A percentile compares a stretch with the other conserved stretches of the same genome.
Conservation (phyloP, 2,113 vertebrate species). For the Ptychochromis oligacanthus region DNA sequence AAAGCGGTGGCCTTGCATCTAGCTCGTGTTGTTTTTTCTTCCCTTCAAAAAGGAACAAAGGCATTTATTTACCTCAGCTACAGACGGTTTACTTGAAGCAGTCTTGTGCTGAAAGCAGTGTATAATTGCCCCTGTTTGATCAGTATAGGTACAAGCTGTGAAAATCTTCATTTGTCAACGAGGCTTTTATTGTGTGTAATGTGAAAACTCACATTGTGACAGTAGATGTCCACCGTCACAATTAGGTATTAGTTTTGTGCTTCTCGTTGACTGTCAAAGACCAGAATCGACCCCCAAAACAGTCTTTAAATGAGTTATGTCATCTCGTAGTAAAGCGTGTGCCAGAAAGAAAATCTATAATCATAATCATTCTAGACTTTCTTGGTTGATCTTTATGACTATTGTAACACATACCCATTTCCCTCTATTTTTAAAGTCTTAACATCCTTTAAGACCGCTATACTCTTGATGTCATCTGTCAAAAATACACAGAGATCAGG, state of each 20-base stretch:
- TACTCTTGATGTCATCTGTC: background rate
- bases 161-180: background rate
- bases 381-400: background rate
- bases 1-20: rapidly evolving
- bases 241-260: background rate
- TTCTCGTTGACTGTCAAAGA: rapidly evolving
- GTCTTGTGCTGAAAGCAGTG: background rate
- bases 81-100: background rate
- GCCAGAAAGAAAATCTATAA: background rate
- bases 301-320: background rate
- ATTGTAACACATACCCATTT: background rate
- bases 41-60: too few relatives aligned
- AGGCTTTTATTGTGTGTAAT: background rate
- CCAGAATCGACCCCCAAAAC: background rate
- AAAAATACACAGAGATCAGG: background rate
- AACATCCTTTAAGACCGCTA: background rate
- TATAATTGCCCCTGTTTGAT: rapidly evolving
- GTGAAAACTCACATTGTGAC: background rate
- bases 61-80: rapidly evolving
- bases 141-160: background rate
- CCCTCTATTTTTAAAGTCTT: background rate
- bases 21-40: rapidly evolving
- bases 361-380: background rate
- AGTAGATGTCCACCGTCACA: background rate
- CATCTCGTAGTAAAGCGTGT: background rate